phyloP scores from a whole-genome alignment of 1,140 invertebrate species.

The Apocrypta bakeri region DNA sequence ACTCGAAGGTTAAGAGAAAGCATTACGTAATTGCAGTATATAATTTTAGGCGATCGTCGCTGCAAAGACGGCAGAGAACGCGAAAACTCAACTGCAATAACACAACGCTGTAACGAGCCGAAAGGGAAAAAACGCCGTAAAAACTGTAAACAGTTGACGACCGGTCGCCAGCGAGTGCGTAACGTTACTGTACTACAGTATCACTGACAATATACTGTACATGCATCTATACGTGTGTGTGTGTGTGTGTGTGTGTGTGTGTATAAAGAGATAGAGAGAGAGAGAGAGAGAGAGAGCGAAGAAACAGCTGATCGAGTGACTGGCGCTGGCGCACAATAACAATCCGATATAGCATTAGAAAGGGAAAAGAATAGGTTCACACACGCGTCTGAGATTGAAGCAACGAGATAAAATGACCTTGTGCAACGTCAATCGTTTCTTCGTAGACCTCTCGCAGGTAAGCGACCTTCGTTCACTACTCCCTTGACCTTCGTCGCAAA shows the following conservation, averaged over 20 bases:
- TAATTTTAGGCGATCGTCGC: too few species aligned
- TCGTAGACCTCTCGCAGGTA: conserved; percentile 32
- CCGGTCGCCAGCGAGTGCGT: too few species aligned
- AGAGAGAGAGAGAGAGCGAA: not conserved
- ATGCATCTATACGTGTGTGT: too few species aligned
- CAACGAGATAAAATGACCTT: conserved; percentile 40
- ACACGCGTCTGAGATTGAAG: not conserved
- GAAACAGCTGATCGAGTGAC: conserved; percentile 8
- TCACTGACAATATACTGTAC: too few species aligned
- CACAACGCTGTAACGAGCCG: too few species aligned
- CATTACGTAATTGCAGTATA: not conserved
- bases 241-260: too few species aligned
- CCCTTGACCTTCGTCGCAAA: conserved; percentile 36
- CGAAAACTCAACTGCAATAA: not conserved
- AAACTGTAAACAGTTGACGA: too few species aligned
- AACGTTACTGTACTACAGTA: too few species aligned
- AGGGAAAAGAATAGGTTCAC: not conserved
- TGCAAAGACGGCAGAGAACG: not conserved
- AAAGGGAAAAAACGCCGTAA: too few species aligned
- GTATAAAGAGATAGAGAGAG: too few species aligned
- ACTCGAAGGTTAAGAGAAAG: too few species aligned
- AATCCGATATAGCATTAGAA: not conserved
- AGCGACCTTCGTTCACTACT: not conserved
- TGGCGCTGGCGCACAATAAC: too few species aligned
- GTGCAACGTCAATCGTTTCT: not conserved